phyloP scores from a whole-genome alignment of 2,888 invertebrate genomes.

The Xylocampa areola region DNA sequence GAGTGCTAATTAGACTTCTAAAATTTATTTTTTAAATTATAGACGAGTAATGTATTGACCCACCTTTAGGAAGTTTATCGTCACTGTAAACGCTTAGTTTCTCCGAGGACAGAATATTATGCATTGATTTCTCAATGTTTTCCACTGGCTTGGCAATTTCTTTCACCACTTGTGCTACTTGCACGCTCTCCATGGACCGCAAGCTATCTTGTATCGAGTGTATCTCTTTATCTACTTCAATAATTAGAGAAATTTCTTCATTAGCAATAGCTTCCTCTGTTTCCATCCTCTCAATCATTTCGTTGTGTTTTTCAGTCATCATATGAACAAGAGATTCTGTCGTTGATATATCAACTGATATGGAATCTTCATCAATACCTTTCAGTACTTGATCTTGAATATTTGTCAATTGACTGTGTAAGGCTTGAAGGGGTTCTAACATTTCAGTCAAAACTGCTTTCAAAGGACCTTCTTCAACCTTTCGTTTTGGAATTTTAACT shows the following conservation, averaged over 20 bases:
- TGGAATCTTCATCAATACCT: slow-evolving; percentile 70
- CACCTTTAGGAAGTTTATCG: slow-evolving; percentile 69
- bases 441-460: slow-evolving; percentile 73
- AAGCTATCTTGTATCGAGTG: slow-evolving; percentile 76
- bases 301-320: slow-evolving; percentile 77
- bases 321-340: slow-evolving; percentile 79
- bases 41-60: slow-evolving; percentile 45
- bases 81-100: slow-evolving; percentile 49
- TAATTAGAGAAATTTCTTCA: slow-evolving; percentile 72
- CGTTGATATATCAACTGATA: slow-evolving; percentile 73
- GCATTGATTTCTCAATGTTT: slow-evolving; percentile 73
- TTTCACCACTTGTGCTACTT: slow-evolving; percentile 62
- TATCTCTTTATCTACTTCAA: slow-evolving; percentile 77
- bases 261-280: slow-evolving; percentile 63
- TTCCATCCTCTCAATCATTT: slow-evolving; percentile 73
- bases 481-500: slow-evolving; percentile 50
- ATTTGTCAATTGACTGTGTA: slow-evolving; percentile 74
- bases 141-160: slow-evolving; percentile 71
- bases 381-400: slow-evolving; percentile 76
- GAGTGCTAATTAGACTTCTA: no score
- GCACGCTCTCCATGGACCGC: slow-evolving; percentile 70
- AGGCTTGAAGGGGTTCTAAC: slow-evolving; percentile 73
- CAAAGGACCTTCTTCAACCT: slow-evolving; percentile 64
- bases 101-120: slow-evolving; percentile 64
- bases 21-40: slow-evolving; percentile 22